Conservation (phyloP, 2,113 vertebrate species). For the Trichomycterus rosablanca region DNA sequence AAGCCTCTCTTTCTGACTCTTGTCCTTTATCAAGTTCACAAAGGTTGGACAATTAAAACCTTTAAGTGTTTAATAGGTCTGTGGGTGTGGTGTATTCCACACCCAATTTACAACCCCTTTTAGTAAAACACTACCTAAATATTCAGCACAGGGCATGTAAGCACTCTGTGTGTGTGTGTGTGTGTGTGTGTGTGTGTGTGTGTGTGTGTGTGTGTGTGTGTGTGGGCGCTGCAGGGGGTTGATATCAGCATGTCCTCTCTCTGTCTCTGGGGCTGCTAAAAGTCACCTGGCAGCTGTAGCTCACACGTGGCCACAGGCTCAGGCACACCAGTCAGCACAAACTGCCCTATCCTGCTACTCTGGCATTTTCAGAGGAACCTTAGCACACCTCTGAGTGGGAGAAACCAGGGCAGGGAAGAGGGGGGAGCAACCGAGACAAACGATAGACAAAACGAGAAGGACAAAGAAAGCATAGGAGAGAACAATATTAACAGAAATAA, state of each 20-base stretch:
- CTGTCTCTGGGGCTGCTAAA: conserved; percentile 44
- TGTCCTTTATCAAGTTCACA: no score
- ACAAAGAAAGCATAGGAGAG: no score
- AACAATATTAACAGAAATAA: conserved; percentile 9
- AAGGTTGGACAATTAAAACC: no score
- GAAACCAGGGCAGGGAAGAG: no score
- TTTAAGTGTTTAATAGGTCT: no score
- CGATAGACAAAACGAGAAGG: neutral
- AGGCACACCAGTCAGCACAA: conserved; percentile 69
- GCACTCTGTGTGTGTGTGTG: no score
- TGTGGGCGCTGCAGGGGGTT: conserved; percentile 29
- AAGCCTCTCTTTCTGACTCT: no score
- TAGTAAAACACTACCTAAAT: no score
- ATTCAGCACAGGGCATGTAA: no score
- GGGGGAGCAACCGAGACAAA: conserved; percentile 29
- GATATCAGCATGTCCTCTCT: conserved; percentile 48
- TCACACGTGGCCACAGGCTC: conserved; percentile 68
- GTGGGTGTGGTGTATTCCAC: no score
- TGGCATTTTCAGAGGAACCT: conserved; percentile 70
- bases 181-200: conserved; percentile 12
- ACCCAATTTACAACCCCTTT: no score
- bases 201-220: conserved; percentile 7
- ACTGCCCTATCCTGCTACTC: conserved; percentile 66
- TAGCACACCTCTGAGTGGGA: conserved; percentile 53
- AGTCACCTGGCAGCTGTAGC: conserved; percentile 74